A percentile compares a stretch with the other conserved stretches of the same genome.
Evolutionary conservation across 2,797 vertebrate species (phyloP).

Genomic region (Lemur catta): DNA sequence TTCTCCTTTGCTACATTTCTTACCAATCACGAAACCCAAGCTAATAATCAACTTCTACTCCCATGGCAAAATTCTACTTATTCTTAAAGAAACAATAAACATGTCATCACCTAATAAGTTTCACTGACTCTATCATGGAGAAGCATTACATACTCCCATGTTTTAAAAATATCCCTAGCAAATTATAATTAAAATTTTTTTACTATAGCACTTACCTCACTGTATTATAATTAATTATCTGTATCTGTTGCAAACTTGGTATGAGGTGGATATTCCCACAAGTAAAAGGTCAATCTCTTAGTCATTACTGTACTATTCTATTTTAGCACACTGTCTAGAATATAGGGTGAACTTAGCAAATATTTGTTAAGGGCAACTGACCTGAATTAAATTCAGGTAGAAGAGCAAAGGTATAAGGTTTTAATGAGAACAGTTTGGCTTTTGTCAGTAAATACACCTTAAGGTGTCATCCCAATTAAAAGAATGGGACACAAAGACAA

Average conservation of each 20-base stretch:
- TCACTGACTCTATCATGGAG: not conserved
- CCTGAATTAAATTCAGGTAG: not conserved
- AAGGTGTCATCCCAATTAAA: not conserved
- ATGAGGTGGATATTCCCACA: not conserved
- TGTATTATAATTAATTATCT: not conserved
- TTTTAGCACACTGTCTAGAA: not conserved
- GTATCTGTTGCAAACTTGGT: not conserved
- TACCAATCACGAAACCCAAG: not conserved
- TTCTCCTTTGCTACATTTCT: not conserved
- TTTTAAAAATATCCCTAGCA: not conserved
- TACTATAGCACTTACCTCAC: not conserved
- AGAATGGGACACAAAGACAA: not conserved
- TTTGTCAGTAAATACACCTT: not conserved
- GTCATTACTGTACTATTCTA: not conserved
- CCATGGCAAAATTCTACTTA: not conserved
- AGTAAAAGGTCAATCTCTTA: not conserved
- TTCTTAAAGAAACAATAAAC: not conserved
- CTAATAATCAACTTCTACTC: not conserved
- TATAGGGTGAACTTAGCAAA: not conserved
- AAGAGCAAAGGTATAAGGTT: not conserved
- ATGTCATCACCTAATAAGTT: not conserved
- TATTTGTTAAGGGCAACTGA: not conserved
- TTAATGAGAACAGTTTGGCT: not conserved
- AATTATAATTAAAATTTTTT: not conserved
- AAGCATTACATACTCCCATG: not conserved